These are phyloP conservation scores for Acronicta aceris DNA, from an alignment of 2,888 invertebrate genomes.

Conservation along the genomic window DNA sequence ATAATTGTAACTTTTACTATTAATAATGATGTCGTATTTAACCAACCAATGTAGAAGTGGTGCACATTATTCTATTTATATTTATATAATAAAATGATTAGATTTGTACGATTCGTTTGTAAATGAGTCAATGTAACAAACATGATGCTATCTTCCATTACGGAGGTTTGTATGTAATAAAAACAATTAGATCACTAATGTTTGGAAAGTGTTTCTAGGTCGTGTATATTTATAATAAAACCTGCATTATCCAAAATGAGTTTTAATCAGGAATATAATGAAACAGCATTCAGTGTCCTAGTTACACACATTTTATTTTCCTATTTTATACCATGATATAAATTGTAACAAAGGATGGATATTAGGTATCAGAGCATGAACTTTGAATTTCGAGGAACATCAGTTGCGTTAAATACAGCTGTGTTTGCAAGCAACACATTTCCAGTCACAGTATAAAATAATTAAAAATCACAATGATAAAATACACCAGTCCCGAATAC, in stretches of 20 bases:
- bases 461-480: slow-evolving; percentile 76
- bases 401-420: slow-evolving; percentile 81
- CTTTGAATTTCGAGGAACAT: slow-evolving; percentile 83
- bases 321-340: slow-evolving; percentile 86
- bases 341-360: slow-evolving; percentile 87
- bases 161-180: slow-evolving; percentile 49
- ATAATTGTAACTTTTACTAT: slow-evolving; percentile 54
- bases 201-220: slow-evolving; percentile 71
- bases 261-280: slow-evolving; percentile 69
- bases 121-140: slow-evolving; percentile 47
- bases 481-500: slow-evolving; percentile 78
- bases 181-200: slow-evolving; percentile 56
- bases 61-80: slow-evolving; percentile 62
- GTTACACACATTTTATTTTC: slow-evolving; percentile 87
- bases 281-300: slow-evolving; percentile 82
- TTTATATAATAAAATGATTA: slow-evolving; percentile 42
- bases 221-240: slow-evolving; percentile 80
- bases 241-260: slow-evolving; percentile 66
- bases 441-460: slow-evolving; percentile 76
- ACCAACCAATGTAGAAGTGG: slow-evolving; percentile 67
- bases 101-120: slow-evolving; percentile 49
- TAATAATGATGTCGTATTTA: slow-evolving; percentile 50
- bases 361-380: slow-evolving; percentile 75
- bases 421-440: slow-evolving; percentile 81
- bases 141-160: slow-evolving; percentile 32